Conservation (phyloP, 2,113 vertebrate species). For the Rhipidura dahli region DNA sequence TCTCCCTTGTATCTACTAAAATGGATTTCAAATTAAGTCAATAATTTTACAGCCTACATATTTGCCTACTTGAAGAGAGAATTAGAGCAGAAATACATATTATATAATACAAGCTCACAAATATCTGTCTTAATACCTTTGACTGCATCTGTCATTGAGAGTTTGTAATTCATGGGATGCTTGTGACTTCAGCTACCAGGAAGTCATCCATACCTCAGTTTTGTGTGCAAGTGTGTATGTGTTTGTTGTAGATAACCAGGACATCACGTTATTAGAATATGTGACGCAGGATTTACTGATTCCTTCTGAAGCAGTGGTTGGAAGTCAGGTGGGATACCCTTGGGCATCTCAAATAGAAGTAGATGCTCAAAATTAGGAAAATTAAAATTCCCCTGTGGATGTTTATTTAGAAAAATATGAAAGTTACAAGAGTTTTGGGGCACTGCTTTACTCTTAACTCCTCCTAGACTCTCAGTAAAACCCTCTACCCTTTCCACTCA, state of each 20-base stretch:
- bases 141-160: neutral
- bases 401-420: neutral
- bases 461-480: fast-evolving
- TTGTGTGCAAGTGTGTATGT: neutral
- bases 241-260: neutral
- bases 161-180: neutral
- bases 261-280: neutral
- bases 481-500: neutral
- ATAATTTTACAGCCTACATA: neutral
- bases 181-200: neutral
- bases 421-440: neutral
- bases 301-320: neutral
- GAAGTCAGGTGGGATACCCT: neutral
- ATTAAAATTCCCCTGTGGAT: neutral
- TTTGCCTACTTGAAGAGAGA: neutral
- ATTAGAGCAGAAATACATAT: neutral
- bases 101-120: neutral
- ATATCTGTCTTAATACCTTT: neutral
- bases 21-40: neutral
- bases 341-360: neutral
- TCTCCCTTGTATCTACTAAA: neutral
- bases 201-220: neutral
- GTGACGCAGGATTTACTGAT: neutral
- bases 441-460: neutral
- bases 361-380: neutral